Evolutionary conservation across 2,888 invertebrate genomes (phyloP), one percentile per base, ranked within the genome.

Genomic region (Micropterix aruncella): DNA sequence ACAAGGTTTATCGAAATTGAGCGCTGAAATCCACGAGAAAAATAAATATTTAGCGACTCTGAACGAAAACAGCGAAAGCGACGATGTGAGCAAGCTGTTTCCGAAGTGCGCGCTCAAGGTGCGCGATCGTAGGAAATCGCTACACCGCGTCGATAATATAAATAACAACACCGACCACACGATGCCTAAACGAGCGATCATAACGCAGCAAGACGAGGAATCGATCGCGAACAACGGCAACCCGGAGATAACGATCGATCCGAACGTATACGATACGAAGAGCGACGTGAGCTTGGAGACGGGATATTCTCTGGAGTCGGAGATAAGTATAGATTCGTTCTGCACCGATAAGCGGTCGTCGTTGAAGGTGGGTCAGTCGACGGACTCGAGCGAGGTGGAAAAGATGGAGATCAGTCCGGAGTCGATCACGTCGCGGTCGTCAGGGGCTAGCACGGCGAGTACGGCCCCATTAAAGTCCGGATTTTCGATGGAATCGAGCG

Each of bases 361-460:
- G 4, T 59, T 78, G 39, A 74, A 75, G 55, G 74, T 77, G 2
- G 77, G 77, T 0, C 75, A 78, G 49, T 82, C 81, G 0, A 73
- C 80, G 7, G 81, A 82, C 54, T 82, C 80, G 0, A 78, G 77
- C 52, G 80, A 81, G 49, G 70, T 78, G 18, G 77, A 71, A 43
- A 74, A 73, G 55, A 71, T 69, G 70, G 71, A 70, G 56, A 72
- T 69, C 41, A 72, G 70, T 53, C 72, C 69, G 2, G 72, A 71
- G 53, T 71, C 71, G 2, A 55, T 70, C 38, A 71, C 71, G 1
- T 70, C 71, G 3, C 62, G 71, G 17, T 71, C 71, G 2, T 71
- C 70, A 51, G 27, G 27, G 12, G 60, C 67, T 3, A 69, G 70
- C 43, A 19, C 18, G 3, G 48, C 48, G 2, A 48, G 50, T 19